Evolutionary conservation across 2,888 invertebrate species (phyloP), one percentile per base, ranked within the genome.

Genomic region (Epinotia brunnichana): DNA sequence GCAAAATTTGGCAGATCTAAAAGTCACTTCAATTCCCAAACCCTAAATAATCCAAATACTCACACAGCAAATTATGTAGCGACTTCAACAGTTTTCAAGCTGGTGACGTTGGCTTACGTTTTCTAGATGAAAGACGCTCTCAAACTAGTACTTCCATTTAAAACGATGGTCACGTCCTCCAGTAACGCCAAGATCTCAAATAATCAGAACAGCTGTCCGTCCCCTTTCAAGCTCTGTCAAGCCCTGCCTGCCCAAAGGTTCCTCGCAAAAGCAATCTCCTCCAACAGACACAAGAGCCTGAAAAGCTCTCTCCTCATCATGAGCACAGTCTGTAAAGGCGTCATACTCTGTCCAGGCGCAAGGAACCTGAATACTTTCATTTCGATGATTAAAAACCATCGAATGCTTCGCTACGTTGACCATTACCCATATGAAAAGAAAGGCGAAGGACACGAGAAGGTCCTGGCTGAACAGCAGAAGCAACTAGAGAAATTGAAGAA

Each of bases 381-480:
- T 17, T 11, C 24, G 1, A 61, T 15, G 21, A 44, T 61, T n/a
- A 62, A 48, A n/a, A 48, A 21, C 0, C 24, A 48, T 17, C 9
- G 29, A 3, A 29, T 15, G 7, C n/a, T 48, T 10, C 9, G 48
- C 1, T 62, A 9, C 29, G 48, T 2, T 5, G 21, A 62, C 3
- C 11, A 17, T 17, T 2, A 1, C 3, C 48, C 24, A 2, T 11
- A 17, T 11, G 17, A 0, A 29, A 2, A 7, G 48, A 48, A 29
- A 17, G 39, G 11, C 19, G 35, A 44, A 0, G 62, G 11, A 0
- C 62, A 62, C 48, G 48, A 62, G 44, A 62, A 62, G 62, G 48
- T 62, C 10, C 17, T 62, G n/a, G 48, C 48, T n/a, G 62, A 62
- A 17, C 62, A 48, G 17, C 62, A 62, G 13, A 29, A 48, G 9